Conservation (phyloP, 64 coral and sea anemone genomes). For the Stichodactyla helianthus region DNA sequence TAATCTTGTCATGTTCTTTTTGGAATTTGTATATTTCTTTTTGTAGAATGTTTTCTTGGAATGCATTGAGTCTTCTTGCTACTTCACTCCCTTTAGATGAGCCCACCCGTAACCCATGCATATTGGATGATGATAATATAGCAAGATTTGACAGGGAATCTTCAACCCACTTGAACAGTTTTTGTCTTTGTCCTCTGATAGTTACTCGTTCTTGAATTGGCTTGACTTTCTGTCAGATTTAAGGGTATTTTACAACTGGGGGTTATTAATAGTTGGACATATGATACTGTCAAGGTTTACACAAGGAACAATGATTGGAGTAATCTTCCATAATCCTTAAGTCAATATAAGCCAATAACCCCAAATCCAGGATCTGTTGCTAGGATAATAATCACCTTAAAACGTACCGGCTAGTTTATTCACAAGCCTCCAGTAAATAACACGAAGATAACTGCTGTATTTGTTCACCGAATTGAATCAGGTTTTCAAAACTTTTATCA, state of each 20-base stretch:
- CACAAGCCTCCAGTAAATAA: not conserved
- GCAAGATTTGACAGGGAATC: not conserved
- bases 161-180: not conserved
- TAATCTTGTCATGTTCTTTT: conserved; percentile 60
- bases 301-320: not conserved
- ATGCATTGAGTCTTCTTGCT: conserved; percentile 60
- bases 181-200: not conserved
- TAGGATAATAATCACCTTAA: not conserved
- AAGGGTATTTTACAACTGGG: not conserved
- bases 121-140: not conserved
- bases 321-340: conserved; percentile 7
- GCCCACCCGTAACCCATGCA: not conserved
- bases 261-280: not conserved
- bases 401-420: not conserved
- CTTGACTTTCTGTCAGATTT: not conserved
- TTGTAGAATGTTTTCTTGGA: conserved; percentile 56
- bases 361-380: not conserved
- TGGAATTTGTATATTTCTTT: conserved; percentile 52
- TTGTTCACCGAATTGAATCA: too few relatives aligned
- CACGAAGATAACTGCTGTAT: too few relatives aligned
- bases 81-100: conserved; percentile 54
- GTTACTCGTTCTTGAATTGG: not conserved
- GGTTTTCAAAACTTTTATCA: too few relatives aligned
- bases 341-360: not conserved
- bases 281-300: not conserved